Percentiles rank a stretch among this genome's conserved stretches.
Conservation (phyloP, 2,888 invertebrate genomes). For the Blomia tropicalis region DNA sequence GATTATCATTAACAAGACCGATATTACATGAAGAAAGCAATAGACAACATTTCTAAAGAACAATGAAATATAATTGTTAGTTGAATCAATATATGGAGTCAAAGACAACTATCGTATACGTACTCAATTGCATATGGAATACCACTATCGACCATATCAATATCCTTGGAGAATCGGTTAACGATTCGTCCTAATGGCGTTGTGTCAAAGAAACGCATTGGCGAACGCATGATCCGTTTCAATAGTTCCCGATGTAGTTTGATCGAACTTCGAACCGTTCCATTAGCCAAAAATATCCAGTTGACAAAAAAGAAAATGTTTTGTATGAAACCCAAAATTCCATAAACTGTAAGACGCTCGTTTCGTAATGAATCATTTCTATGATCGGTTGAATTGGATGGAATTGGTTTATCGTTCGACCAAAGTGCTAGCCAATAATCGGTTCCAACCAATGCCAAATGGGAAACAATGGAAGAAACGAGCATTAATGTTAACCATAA, state of each 20-base stretch:
- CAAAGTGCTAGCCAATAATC: constrained; percentile 24
- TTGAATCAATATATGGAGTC: neutral
- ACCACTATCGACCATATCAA: constrained; percentile 48
- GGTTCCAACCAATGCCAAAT: constrained; percentile 8
- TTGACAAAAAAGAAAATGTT: neutral
- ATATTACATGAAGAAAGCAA: neutral
- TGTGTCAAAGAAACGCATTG: constrained; percentile 57
- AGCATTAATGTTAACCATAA: constrained; percentile 55
- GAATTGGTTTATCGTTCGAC: constrained; percentile 23
- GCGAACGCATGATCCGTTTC: constrained; percentile 32
- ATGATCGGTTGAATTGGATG: neutral
- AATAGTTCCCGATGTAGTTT: constrained; percentile 19
- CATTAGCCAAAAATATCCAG: neutral
- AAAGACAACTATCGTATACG: constrained; percentile 33
- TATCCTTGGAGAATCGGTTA: constrained; percentile 52
- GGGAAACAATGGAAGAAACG: constrained; percentile 41
- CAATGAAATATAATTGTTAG: too few species aligned
- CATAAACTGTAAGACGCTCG: constrained; percentile 19
- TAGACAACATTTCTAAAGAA: too few species aligned
- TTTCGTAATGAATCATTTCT: constrained; percentile 2
- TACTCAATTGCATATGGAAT: constrained; percentile 45
- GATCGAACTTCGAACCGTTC: neutral
- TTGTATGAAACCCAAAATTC: constrained; percentile 8
- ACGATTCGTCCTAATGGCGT: constrained; percentile 52
- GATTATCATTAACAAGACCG: neutral